Evolutionary conservation across 2,888 invertebrate genomes (phyloP), one percentile per base, ranked within the genome.

Genomic region (Ganaspis brasiliensis): DNA sequence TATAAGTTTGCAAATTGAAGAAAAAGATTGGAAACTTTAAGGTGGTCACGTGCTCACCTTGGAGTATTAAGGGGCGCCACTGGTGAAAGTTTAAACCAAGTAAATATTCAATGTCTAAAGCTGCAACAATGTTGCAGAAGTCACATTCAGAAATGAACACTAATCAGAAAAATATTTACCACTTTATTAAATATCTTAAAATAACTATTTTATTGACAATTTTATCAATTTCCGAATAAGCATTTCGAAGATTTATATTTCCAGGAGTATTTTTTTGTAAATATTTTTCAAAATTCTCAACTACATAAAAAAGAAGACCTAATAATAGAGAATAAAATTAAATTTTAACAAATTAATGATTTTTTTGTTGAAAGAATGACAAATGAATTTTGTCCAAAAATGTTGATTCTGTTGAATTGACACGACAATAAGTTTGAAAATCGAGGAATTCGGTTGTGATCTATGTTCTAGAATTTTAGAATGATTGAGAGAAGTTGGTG

Each of bases 11-110:
- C 19, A 52, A 52, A 52, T 5, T 9, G 8, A 19, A 52, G 52
- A 52, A 52, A 52, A 52, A 52, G 52, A 31, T 31, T 31, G 31
- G 31, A 52, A 52, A 52, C 52, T 52, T 52, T 52, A 52, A 52
- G 52, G 52, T 52, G 52, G 52, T 52, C 52, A 52, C 52, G 52
- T 52, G 52, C 52, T 52, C 52, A 52, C 52, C 52, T 52, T 52
- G 52, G 52, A 52, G 16, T 16, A 52, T 52, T 52, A 52, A 52
- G 52, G 52, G 52, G 52, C 52, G 52, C 52, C 52, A 52, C 52
- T 9, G 52, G 52, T 52, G 52, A 52, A 52, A 52, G 52, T 52
- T 52, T 52, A 19, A 52, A 52, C 8, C 52, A 19, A 6, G 52
- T 4, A n/a, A 52, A 52, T 45, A 45, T 52, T 52, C 52, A 52